A percentile compares a stretch with the other conserved stretches of the same genome.
Conservation (phyloP, 2,888 invertebrate genomes). For the Drosophila mettleri region DNA sequence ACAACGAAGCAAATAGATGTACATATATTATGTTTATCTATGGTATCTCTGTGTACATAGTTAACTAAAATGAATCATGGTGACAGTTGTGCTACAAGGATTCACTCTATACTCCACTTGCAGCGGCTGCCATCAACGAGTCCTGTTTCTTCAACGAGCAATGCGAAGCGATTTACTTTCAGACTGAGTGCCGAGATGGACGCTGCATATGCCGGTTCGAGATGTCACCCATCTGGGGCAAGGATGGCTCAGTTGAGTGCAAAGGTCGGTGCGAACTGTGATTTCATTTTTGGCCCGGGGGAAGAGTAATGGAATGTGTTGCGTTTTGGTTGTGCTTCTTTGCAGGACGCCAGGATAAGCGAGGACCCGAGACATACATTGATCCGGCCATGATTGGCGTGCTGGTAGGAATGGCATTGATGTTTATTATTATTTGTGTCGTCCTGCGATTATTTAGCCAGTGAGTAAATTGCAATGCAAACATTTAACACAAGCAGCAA, state of each 20-base stretch:
- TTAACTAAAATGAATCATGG: constrained; percentile 41
- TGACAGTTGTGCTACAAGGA: constrained; percentile 7
- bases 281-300: not conserved
- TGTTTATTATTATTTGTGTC: constrained; percentile 97
- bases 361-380: constrained; percentile 88
- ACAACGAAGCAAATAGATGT: constrained; percentile 25
- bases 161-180: constrained; percentile 90
- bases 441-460: constrained; percentile 96
- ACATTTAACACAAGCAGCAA: constrained; percentile 54
- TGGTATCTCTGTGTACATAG: constrained; percentile 7
- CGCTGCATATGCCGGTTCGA: constrained; percentile 92
- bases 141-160: constrained; percentile 93
- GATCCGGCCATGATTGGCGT: constrained; percentile 97
- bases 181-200: constrained; percentile 92
- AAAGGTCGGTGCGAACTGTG: constrained; percentile 87
- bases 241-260: constrained; percentile 91
- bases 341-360: constrained; percentile 86
- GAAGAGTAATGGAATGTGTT: constrained; percentile 30
- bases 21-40: constrained; percentile 3
- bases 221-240: constrained; percentile 89
- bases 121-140: constrained; percentile 93
- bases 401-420: constrained; percentile 94
- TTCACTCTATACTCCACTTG: constrained; percentile 20
- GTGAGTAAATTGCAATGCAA: constrained; percentile 87
- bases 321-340: constrained; percentile 43